phyloP scores from a whole-genome alignment of 2,797 vertebrate genomes.

The Avahi laniger region DNA sequence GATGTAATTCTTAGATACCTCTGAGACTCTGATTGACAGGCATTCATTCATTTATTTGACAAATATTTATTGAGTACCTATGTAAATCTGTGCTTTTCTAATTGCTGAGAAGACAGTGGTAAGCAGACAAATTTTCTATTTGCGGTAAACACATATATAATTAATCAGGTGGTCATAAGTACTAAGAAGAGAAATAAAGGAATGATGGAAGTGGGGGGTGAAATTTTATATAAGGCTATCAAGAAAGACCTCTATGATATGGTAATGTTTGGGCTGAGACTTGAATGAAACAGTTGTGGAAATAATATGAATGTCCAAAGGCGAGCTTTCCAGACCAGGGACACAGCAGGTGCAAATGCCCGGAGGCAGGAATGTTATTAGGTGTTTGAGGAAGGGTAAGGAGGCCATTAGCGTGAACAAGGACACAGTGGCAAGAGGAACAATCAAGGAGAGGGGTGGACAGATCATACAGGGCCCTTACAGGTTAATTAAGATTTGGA shows the following conservation, averaged over 20 bases:
- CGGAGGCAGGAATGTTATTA: too few species aligned
- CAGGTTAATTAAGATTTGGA: background rate
- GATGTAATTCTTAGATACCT: background rate
- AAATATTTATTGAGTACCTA: background rate
- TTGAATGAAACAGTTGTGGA: background rate
- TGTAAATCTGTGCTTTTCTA: background rate
- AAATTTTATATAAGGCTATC: background rate
- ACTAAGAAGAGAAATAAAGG: background rate
- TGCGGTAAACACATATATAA: background rate
- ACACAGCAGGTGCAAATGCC: background rate
- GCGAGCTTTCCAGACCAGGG: background rate
- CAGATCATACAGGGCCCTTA: fast-evolving
- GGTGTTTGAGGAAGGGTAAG: background rate
- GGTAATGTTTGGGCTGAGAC: background rate
- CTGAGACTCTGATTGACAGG: too few species aligned
- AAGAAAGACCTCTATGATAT: background rate
- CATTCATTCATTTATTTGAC: background rate
- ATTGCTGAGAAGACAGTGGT: background rate
- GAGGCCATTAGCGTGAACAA: background rate
- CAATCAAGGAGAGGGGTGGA: fast-evolving
- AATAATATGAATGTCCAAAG: background rate
- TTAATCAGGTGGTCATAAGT: background rate
- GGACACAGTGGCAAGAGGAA: fast-evolving
- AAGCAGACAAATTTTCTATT: background rate
- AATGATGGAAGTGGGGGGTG: background rate